Conservation (phyloP, 1,140 invertebrate genomes). For the Danaus plexippus region DNA sequence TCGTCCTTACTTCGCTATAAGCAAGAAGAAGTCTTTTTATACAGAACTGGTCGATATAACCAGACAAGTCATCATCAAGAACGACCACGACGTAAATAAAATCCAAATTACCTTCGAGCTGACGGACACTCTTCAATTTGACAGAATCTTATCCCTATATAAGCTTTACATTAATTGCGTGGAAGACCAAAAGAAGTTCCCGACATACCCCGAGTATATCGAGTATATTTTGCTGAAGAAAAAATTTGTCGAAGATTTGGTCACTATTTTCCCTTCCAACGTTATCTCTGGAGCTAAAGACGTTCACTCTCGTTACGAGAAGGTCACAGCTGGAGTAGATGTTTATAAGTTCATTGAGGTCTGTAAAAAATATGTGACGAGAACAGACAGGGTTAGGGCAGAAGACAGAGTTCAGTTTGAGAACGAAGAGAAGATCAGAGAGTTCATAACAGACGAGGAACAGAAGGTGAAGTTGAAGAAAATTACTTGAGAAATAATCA, state of each 20-base stretch:
- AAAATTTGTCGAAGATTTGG: conserved; percentile 16
- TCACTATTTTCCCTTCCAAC: conserved; percentile 23
- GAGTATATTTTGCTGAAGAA: conserved; percentile 27
- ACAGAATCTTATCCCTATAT: conserved; percentile 23
- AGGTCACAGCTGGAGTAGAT: conserved; percentile 14
- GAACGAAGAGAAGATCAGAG: conserved; percentile 15
- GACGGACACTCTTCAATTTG: conserved; percentile 22
- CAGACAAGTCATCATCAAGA: conserved; percentile 22
- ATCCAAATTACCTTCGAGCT: conserved; percentile 20
- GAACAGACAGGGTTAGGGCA: conserved; percentile 20
- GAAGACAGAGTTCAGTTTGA: conserved; percentile 19
- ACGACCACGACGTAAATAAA: conserved; percentile 22
- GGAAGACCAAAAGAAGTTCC: conserved; percentile 22
- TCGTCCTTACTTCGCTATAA: conserved; percentile 24
- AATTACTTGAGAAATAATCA: neutral
- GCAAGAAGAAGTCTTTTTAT: conserved; percentile 26
- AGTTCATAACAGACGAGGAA: conserved; percentile 17
- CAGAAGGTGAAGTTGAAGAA: conserved; percentile 18
- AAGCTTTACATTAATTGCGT: conserved; percentile 28
- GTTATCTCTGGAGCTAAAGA: conserved; percentile 6
- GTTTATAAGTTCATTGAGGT: conserved; percentile 20
- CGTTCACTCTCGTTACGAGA: conserved; percentile 19
- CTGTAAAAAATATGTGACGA: conserved; percentile 13
- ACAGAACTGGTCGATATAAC: conserved; percentile 19
- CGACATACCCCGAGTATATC: conserved; percentile 21